Evolutionary conservation across 1,140 invertebrate genomes (phyloP).

Genomic region (Orussus abietinus): DNA sequence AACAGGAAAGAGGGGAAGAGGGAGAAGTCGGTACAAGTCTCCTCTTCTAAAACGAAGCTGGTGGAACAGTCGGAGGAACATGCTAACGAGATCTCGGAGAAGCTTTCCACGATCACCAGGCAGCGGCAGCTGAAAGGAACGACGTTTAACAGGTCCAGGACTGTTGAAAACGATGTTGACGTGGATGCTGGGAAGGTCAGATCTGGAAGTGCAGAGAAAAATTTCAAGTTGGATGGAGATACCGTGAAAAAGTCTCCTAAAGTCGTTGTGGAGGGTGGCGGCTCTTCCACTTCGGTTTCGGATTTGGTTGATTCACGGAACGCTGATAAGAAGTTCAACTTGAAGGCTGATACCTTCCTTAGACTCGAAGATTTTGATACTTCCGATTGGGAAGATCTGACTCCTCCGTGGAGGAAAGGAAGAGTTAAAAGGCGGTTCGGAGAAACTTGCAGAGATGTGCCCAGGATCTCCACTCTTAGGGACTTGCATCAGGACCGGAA

Average conservation of each 20-base stretch:
- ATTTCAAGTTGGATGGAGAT: background rate
- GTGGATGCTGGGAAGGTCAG: too few species aligned
- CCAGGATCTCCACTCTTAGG: conserved; percentile 41
- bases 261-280: too few species aligned
- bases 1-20: too few species aligned
- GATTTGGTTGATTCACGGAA: too few species aligned
- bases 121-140: conserved; percentile 55
- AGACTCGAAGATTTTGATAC: conserved; percentile 25
- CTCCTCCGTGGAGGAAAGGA: conserved; percentile 41
- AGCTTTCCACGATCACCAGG: conserved; percentile 66
- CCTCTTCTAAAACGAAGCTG: too few species aligned
- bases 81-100: conserved; percentile 58
- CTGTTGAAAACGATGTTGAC: conserved; percentile 46
- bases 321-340: too few species aligned
- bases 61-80: background rate
- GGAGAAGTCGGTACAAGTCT: too few species aligned
- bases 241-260: too few species aligned
- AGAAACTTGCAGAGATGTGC: conserved; percentile 47
- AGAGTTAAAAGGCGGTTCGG: conserved; percentile 42
- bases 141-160: conserved; percentile 35
- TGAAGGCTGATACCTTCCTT: background rate
- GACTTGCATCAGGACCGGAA: conserved; percentile 44
- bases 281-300: too few species aligned
- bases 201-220: too few species aligned
- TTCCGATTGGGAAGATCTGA: too few species aligned